Base-by-base conservation (phyloP, 2,797 vertebrate species). In the Silurus aristotelis region DNA sequence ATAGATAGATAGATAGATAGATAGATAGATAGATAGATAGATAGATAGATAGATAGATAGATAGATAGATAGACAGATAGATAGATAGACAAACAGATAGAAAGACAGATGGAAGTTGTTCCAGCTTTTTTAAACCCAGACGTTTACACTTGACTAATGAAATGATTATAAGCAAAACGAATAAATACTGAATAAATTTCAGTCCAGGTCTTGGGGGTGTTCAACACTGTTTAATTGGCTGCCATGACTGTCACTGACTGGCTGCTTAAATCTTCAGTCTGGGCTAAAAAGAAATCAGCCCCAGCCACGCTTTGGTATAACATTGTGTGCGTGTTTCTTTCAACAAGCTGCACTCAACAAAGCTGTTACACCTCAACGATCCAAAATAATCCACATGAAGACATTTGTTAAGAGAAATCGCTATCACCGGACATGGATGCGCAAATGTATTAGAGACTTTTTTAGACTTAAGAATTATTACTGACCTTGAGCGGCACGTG, bases 261-360 rank as follows among this genome's bases (percentile, higher is more conserved):
- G 20, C 5, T n/a, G n/a, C n/a, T n/a, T n/a, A n/a, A n/a, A 75
- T 78, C 55, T 78, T 22, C 27, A 78, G 5, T 14, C 56, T 77
- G 56, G 56, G 75, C 27, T 60, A 1, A 56, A 77, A 77, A 38
- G 56, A 77, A 77, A 60, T 60, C 56, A 77, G 75, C 19, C 27
- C 27, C 56, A 60, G 55, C 27, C 6, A 25, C 6, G 6, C 25
- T 56, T 31, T 20, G 58, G 27, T 52, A 31, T 76, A 31, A 56
- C 27, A 79, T 25, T 61, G 55, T 7, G 20, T n/a, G 31, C 38
- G n/a, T 63, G 61, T 78, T 43, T 79, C 20, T 79, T 63, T 38
- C 38, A 46, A 14, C 77, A 46, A 46, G 38, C 5, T 48, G 58
- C 38, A 38, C 38, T 38, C 38, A 38, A 38, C 38, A 38, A 38